These are phyloP conservation scores for Hyperopisus bebe DNA, from an alignment of 2,113 vertebrate genomes.

Conservation along the genomic window DNA sequence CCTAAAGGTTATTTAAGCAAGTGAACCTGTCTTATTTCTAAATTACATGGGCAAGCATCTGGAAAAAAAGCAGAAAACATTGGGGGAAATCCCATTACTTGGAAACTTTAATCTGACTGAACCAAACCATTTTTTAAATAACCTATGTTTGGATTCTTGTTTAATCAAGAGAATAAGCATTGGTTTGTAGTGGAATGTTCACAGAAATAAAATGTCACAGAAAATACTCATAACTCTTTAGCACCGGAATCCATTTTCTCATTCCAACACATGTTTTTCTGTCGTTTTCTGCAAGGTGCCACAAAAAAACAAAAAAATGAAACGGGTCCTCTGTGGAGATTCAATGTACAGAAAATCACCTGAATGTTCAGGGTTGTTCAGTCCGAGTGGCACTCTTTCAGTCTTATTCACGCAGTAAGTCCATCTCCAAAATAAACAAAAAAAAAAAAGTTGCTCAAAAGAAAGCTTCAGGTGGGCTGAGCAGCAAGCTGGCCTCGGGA, in stretches of 20 bases:
- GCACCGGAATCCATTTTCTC: not conserved
- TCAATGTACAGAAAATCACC: not conserved
- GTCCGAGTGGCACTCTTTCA: not conserved
- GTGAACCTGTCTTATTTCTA: not conserved
- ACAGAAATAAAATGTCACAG: not conserved
- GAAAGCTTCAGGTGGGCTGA: not conserved
- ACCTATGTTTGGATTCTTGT: not conserved
- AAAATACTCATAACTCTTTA: not conserved
- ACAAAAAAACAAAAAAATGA: not conserved
- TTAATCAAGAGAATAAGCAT: not conserved
- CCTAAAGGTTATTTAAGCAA: not conserved
- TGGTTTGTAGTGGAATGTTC: not conserved
- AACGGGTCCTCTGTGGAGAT: not conserved
- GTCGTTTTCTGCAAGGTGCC: not conserved
- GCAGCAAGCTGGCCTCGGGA: not conserved
- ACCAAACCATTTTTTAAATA: not conserved
- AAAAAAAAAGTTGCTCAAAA: not conserved
- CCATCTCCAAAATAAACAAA: not conserved
- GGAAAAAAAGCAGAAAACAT: not conserved
- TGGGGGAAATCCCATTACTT: not conserved
- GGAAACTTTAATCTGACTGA: not conserved
- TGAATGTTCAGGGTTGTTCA: not conserved
- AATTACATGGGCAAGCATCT: not conserved
- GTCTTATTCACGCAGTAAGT: not conserved
- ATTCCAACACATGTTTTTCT: not conserved